These are phyloP conservation scores for Meandrusa payeni DNA, from an alignment of 2,888 invertebrate genomes.

Conservation along the genomic window DNA sequence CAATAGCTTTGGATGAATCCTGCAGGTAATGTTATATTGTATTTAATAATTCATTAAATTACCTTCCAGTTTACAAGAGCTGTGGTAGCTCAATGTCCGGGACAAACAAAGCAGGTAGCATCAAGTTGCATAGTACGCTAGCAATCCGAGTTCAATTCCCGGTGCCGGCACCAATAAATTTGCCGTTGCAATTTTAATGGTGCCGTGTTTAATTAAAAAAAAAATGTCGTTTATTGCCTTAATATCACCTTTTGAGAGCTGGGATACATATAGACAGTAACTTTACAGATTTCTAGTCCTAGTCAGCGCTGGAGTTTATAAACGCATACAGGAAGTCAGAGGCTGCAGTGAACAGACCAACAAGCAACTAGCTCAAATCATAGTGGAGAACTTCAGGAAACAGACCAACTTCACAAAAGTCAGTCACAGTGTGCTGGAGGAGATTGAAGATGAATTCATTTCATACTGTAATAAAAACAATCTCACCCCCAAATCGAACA, in stretches of 20 bases:
- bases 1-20: slow-evolving; percentile 88
- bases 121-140: too few relatives aligned
- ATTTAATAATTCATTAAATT: too few relatives aligned
- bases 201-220: too few relatives aligned
- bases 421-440: slow-evolving; percentile 92
- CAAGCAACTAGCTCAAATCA: slow-evolving; percentile 88
- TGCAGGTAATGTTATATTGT: slow-evolving; percentile 85
- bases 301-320: slow-evolving; percentile 92
- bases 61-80: too few relatives aligned
- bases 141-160: too few relatives aligned
- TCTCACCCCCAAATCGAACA: slow-evolving; percentile 82
- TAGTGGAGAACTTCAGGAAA: slow-evolving; percentile 90
- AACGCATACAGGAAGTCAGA: slow-evolving; percentile 89
- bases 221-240: too few relatives aligned
- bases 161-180: too few relatives aligned
- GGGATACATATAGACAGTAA: too few relatives aligned
- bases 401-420: slow-evolving; percentile 90
- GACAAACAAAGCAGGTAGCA: too few relatives aligned
- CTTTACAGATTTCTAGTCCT: slow-evolving; percentile 88
- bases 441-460: slow-evolving; percentile 91
- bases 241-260: too few relatives aligned
- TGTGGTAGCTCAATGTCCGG: too few relatives aligned
- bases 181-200: too few relatives aligned
- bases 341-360: slow-evolving; percentile 87
- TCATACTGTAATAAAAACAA: slow-evolving; percentile 84